These are phyloP conservation scores for Potamarius usumacintae DNA, from an alignment of 2,113 vertebrate species.

Conservation along the genomic window DNA sequence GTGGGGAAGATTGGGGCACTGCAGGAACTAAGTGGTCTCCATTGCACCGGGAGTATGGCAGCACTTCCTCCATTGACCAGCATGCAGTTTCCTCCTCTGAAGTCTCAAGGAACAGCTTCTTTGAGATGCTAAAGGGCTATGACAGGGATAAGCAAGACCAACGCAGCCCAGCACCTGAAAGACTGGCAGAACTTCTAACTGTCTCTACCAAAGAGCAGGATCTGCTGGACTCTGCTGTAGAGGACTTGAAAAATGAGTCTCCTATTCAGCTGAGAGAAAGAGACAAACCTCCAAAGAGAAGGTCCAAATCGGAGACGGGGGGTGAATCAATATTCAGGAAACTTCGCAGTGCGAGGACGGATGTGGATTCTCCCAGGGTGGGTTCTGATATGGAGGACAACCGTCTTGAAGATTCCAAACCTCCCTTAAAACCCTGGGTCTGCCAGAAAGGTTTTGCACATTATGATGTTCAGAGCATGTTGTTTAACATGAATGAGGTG, in stretches of 20 bases:
- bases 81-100: conserved; percentile 80
- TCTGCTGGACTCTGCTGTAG: conserved; percentile 75
- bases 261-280: conserved; percentile 89
- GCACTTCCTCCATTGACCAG: conserved; percentile 98
- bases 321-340: conserved; percentile 98
- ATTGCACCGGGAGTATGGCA: conserved; percentile 95
- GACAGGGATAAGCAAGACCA: conserved; percentile 88
- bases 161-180: conserved; percentile 82
- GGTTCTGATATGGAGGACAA: conserved; percentile 90
- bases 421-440: conserved; percentile 84
- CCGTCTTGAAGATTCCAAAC: conserved; percentile 83
- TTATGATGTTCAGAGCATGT: conserved; percentile 92
- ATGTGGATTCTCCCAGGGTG: conserved; percentile 83
- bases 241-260: conserved; percentile 67
- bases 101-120: conserved; percentile 86
- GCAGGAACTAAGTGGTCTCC: conserved; percentile 72
- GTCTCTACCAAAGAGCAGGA: conserved; percentile 80
- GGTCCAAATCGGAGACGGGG: conserved; percentile 95
- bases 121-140: conserved; percentile 94
- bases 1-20: conserved; percentile 90
- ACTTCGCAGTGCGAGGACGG: conserved; percentile 91
- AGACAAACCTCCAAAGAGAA: conserved; percentile 95
- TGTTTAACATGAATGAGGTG: conserved; percentile 94
- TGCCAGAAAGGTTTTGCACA: conserved; percentile 96
- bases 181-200: conserved; percentile 87